phyloP scores from a whole-genome alignment of 2,888 invertebrate genomes.

The Caenorhabditis sp. region DNA sequence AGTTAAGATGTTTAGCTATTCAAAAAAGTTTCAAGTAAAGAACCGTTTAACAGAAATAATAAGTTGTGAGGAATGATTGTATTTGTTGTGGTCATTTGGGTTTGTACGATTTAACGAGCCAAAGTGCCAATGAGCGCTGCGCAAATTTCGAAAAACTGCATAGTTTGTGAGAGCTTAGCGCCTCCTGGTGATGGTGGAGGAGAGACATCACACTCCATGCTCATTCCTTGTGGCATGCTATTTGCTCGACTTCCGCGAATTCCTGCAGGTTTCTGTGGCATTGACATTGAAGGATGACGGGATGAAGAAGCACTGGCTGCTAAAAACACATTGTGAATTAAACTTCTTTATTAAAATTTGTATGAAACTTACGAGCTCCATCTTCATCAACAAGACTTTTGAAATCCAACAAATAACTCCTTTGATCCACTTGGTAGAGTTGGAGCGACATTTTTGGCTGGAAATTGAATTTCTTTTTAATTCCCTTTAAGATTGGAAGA shows the following conservation, averaged over 20 bases:
- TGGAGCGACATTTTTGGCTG: conserved; percentile 92
- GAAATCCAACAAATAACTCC: conserved; percentile 95
- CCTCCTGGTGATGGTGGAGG: conserved; percentile 64
- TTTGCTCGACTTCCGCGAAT: conserved; percentile 63
- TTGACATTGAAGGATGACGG: conserved; percentile 70
- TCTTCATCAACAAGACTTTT: conserved; percentile 80
- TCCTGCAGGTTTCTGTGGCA: conserved; percentile 63
- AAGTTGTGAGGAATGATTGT: conserved; percentile 2
- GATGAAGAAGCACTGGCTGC: conserved; percentile 64
- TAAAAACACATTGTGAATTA: conserved; percentile 21
- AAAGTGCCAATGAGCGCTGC: conserved; percentile 96
- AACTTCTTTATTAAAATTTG: not conserved
- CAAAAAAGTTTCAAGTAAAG: not conserved
- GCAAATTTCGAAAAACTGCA: conserved; percentile 99
- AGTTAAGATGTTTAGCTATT: not conserved
- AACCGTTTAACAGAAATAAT: not conserved
- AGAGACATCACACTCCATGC: conserved; percentile 54
- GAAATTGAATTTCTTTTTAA: conserved; percentile 37
- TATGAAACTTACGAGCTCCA: conserved; percentile 38
- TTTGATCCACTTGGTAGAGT: conserved; percentile 97
- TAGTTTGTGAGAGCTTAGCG: conserved; percentile 82
- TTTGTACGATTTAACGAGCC: conserved; percentile 77
- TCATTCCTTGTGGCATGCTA: conserved; percentile 62
- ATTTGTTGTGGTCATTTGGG: not conserved
- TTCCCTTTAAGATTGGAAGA: no score